A percentile compares a stretch with the other conserved stretches of the same genome.
phyloP scores from a whole-genome alignment of 2,113 vertebrate genomes.

The Ophthalmolycus amberensis region DNA sequence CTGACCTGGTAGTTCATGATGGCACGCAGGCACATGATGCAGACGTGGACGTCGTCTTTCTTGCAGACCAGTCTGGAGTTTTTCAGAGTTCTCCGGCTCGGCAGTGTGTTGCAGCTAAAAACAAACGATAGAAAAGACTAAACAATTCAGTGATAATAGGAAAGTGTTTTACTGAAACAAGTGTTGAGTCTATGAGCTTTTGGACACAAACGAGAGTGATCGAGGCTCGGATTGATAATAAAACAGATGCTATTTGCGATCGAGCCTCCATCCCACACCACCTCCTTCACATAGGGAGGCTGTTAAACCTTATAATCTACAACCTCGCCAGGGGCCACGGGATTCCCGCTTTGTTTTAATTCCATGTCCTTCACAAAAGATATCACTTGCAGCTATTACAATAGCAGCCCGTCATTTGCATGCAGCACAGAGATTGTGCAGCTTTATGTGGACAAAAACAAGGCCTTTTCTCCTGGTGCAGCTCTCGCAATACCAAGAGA shows the following conservation, averaged over 20 bases:
- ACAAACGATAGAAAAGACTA: background rate
- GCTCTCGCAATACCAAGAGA: constrained; percentile 39
- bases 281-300: constrained; percentile 41
- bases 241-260: constrained; percentile 64
- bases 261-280: constrained; percentile 24
- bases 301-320: constrained; percentile 71
- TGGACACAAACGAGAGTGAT: constrained; percentile 27
- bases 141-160: background rate
- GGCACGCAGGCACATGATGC: constrained; percentile 96
- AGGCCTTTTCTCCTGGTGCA: constrained; percentile 35
- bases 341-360: constrained; percentile 66
- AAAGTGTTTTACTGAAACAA: background rate
- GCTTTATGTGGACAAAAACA: constrained; percentile 59
- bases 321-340: constrained; percentile 34
- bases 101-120: constrained; percentile 90
- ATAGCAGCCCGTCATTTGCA: constrained; percentile 68
- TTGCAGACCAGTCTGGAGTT: constrained; percentile 96
- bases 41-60: constrained; percentile 97
- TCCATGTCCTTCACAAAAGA: constrained; percentile 61
- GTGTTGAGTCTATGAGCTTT: background rate
- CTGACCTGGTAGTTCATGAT: constrained; percentile 99
- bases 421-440: constrained; percentile 55
- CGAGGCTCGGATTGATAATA: constrained; percentile 28
- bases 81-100: constrained; percentile 92
- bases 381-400: constrained; percentile 64